Conservation (phyloP, 1,140 invertebrate genomes). For the Atta cephalotes region DNA sequence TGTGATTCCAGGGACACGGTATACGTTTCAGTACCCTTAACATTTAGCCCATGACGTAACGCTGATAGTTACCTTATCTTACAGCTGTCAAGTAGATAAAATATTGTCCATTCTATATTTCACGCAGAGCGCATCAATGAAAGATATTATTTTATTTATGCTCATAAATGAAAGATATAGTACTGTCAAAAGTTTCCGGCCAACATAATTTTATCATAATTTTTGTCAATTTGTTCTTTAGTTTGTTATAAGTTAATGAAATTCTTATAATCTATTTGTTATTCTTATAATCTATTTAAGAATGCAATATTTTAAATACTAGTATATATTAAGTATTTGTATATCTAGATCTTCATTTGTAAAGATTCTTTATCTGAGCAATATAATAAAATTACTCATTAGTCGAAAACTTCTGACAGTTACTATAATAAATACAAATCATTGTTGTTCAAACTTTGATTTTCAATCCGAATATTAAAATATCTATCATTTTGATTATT, state of each 20-base stretch:
- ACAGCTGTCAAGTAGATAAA: slow-evolving; percentile 26
- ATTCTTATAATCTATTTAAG: too few relatives aligned
- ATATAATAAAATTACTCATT: too few relatives aligned
- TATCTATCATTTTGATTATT: neutral
- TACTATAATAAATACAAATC: neutral
- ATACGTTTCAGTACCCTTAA: slow-evolving; percentile 51
- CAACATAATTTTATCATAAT: too few relatives aligned
- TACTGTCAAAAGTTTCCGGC: too few relatives aligned
- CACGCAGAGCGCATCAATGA: slow-evolving; percentile 10
- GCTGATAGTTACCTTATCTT: slow-evolving; percentile 29
- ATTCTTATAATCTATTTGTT: too few relatives aligned
- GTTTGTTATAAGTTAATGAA: too few relatives aligned
- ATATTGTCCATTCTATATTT: neutral
- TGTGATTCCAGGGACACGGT: slow-evolving; percentile 41
- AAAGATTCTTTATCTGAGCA: too few relatives aligned
- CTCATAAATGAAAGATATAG: neutral
- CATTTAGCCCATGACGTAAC: slow-evolving; percentile 44
- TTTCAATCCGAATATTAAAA: neutral
- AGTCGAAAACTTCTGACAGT: too few relatives aligned
- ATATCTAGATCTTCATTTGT: too few relatives aligned
- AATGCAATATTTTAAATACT: too few relatives aligned
- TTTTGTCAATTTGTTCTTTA: too few relatives aligned
- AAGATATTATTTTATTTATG: slow-evolving; percentile 12
- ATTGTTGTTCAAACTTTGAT: neutral
- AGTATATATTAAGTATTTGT: too few relatives aligned